Conservation (phyloP, 1,140 invertebrate species). For the Bicyclus anynana region DNA sequence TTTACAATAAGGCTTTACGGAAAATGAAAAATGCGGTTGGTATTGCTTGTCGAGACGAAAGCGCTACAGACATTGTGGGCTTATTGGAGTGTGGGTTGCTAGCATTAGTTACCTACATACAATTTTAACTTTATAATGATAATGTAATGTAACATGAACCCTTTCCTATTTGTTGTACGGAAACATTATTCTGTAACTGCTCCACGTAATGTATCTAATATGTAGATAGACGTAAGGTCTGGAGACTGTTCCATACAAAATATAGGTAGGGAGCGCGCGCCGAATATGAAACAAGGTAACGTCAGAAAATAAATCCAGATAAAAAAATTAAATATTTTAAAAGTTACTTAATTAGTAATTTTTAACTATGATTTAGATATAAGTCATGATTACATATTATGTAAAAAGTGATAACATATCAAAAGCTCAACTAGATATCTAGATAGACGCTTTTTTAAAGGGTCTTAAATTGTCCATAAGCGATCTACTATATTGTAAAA, state of each 20-base stretch:
- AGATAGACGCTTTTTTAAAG: no score
- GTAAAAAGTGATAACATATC: no score
- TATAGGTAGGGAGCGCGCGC: constrained; percentile 46
- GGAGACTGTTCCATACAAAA: constrained; percentile 59
- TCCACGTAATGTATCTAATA: constrained; percentile 39
- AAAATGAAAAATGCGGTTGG: no score
- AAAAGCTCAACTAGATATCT: no score
- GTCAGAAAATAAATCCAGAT: constrained; percentile 39
- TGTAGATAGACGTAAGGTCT: constrained; percentile 49
- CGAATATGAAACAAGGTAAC: constrained; percentile 58
- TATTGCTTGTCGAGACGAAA: no score
- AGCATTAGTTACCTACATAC: neutral
- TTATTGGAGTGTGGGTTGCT: no score
- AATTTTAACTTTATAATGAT: neutral
- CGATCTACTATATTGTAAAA: no score
- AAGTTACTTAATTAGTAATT: neutral
- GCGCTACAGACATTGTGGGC: no score
- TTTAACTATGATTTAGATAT: no score
- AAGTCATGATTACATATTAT: no score
- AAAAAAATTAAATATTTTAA: neutral
- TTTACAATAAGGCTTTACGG: no score
- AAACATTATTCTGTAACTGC: constrained; percentile 32
- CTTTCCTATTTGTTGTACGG: constrained; percentile 29
- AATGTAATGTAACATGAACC: neutral
- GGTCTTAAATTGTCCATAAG: no score